phyloP scores from a whole-genome alignment of 2,797 vertebrate species.

The Hephaestus fuliginosus region DNA sequence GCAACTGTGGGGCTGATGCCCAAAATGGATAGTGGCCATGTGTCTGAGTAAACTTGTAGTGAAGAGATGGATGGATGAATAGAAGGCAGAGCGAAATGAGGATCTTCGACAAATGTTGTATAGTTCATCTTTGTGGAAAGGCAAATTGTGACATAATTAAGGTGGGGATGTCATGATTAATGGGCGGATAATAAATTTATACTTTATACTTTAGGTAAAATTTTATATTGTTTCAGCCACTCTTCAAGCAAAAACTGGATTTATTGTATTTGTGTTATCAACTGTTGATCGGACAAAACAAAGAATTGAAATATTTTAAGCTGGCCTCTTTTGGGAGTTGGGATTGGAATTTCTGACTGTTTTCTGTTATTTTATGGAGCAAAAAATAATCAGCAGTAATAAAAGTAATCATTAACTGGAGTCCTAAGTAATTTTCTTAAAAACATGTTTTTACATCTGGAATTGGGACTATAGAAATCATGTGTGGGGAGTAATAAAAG shows the following conservation, averaged over 20 bases:
- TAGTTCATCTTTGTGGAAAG: background rate
- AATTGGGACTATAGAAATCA: background rate
- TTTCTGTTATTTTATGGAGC: background rate
- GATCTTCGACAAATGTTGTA: background rate
- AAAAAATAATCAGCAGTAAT: background rate
- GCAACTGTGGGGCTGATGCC: conserved; percentile 48
- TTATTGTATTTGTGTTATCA: background rate
- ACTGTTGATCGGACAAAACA: background rate
- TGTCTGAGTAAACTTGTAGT: conserved; percentile 42
- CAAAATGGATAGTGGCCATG: conserved; percentile 38
- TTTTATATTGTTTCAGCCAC: background rate
- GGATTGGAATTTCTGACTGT: background rate
- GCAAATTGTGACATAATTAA: background rate
- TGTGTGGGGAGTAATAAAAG: background rate
- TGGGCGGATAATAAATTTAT: background rate
- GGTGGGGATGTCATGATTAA: background rate
- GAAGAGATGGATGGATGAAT: background rate
- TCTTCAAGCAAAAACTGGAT: conserved; percentile 5
- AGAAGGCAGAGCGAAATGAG: background rate
- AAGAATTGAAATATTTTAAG: background rate
- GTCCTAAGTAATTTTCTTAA: background rate
- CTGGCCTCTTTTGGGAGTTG: background rate
- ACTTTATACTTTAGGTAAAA: background rate
- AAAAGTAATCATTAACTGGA: too few species aligned
- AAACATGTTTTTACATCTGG: background rate